Evolutionary conservation across 2,888 invertebrate genomes (phyloP).

Genomic region (Eurois occulta): DNA sequence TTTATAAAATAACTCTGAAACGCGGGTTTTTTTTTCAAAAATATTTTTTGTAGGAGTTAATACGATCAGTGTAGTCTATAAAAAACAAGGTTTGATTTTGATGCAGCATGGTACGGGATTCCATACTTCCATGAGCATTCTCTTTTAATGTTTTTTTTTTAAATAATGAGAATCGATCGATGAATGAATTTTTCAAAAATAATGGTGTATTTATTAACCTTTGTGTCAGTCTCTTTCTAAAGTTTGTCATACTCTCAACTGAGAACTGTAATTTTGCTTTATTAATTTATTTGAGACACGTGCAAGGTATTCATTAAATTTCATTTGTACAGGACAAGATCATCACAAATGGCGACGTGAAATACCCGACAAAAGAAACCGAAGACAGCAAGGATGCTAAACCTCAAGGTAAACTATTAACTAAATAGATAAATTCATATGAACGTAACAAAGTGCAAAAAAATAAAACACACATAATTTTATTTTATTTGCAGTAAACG

Average conservation of each 20-base stretch:
- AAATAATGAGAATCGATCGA: no score
- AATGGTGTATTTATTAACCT: no score
- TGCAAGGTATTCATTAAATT: background rate
- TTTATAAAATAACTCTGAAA: no score
- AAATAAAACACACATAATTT: background rate
- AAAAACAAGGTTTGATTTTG: no score
- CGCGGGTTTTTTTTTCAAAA: no score
- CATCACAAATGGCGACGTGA: conserved; percentile 85
- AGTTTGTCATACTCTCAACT: background rate
- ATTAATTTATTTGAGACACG: background rate
- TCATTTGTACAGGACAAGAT: conserved; percentile 77
- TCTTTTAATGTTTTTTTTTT: no score
- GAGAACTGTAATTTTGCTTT: background rate
- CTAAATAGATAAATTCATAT: background rate
- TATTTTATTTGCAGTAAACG: conserved; percentile 81
- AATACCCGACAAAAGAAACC: conserved; percentile 78
- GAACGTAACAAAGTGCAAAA: background rate
- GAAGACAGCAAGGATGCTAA: conserved; percentile 76
- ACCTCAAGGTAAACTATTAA: conserved; percentile 79
- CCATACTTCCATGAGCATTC: no score
- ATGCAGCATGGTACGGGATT: no score
- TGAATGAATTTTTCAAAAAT: no score
- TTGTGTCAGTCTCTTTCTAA: background rate
- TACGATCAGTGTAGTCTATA: no score
- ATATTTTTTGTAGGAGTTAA: no score